A percentile compares a stretch with the other conserved stretches of the same genome.
Evolutionary conservation across 2,797 vertebrate genomes (phyloP).

Genomic region (Peromyscus eremicus): DNA sequence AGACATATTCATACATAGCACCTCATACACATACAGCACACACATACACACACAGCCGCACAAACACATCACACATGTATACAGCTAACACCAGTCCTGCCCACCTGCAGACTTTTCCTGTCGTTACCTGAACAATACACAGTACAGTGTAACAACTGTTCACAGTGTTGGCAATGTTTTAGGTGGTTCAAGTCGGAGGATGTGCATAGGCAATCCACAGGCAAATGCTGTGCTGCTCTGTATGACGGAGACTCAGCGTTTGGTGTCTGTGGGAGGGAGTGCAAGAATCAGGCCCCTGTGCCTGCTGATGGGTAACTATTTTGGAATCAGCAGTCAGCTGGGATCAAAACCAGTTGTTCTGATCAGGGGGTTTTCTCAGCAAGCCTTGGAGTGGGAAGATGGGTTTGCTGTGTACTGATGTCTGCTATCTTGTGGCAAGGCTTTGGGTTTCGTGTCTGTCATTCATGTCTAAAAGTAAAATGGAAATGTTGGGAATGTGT

Average conservation of each 20-base stretch:
- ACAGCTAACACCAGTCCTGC: not conserved
- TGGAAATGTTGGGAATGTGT: fast-evolving
- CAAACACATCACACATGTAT: not conserved
- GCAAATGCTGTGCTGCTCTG: not conserved
- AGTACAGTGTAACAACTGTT: not conserved
- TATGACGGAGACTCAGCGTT: not conserved
- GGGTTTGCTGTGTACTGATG: not conserved
- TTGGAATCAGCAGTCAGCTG: not conserved
- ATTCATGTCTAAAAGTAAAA: not conserved
- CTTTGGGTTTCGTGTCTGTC: not conserved
- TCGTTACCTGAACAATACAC: no score
- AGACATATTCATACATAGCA: not conserved
- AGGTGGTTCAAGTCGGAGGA: not conserved
- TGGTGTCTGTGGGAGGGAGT: not conserved
- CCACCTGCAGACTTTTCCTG: not conserved
- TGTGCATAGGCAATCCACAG: not conserved
- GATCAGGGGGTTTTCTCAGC: not conserved
- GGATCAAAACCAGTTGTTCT: not conserved
- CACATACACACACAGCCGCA: not conserved
- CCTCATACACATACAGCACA: not conserved
- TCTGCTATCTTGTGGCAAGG: conserved; percentile 58
- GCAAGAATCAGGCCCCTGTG: not conserved
- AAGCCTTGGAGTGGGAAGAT: not conserved
- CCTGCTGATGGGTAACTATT: no score
- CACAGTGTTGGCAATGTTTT: not conserved